Conservation (phyloP, 2,113 vertebrate genomes). For the Gulo gulo region DNA sequence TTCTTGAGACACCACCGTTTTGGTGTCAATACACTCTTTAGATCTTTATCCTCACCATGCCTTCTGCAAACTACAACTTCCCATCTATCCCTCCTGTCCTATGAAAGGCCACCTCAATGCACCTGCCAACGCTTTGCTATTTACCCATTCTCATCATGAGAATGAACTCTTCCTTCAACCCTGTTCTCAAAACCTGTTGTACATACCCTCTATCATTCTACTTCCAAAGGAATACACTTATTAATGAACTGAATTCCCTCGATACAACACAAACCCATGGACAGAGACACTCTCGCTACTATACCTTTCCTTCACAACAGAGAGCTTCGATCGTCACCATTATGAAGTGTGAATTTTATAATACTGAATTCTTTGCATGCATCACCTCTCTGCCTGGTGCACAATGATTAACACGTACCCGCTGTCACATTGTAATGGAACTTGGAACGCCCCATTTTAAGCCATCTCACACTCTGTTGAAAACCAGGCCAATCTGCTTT, state of each 20-base stretch:
- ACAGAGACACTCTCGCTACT: background rate
- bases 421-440: background rate
- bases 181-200: background rate
- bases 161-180: background rate
- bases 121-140: background rate
- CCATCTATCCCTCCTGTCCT: background rate
- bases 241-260: background rate
- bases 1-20: background rate
- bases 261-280: background rate
- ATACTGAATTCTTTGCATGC: background rate
- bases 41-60: background rate
- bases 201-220: background rate
- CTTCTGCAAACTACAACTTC: background rate
- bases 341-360: background rate
- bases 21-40: fast-evolving
- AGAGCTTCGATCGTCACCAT: background rate
- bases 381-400: background rate
- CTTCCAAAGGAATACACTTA: background rate
- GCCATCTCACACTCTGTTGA: background rate
- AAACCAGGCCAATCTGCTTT: background rate
- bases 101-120: background rate
- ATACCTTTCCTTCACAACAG: background rate
- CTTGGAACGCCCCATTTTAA: background rate
- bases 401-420: background rate
- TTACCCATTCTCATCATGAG: no score